Percentiles rank a stretch among this genome's conserved stretches.
Evolutionary conservation across 2,113 vertebrate genomes (phyloP).

Genomic region (Gasterosteus nipponicus): DNA sequence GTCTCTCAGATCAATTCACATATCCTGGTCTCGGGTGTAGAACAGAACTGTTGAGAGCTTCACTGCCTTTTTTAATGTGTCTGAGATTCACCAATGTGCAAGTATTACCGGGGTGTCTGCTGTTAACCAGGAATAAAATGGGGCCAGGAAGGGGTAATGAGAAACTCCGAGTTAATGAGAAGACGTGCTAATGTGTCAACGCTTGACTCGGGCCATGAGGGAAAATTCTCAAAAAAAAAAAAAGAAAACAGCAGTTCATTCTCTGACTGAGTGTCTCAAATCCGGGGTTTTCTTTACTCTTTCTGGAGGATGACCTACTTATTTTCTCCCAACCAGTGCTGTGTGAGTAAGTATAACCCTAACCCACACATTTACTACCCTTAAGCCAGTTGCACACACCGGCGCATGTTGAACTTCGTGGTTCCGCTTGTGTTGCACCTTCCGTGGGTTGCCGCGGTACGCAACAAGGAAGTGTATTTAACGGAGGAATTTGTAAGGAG

Average conservation of each 20-base stretch:
- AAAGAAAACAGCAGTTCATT: slow-evolving; percentile 36
- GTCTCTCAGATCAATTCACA: slow-evolving; percentile 57
- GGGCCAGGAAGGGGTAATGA: slow-evolving; percentile 69
- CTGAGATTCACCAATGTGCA: slow-evolving; percentile 35
- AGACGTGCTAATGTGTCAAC: slow-evolving; percentile 72
- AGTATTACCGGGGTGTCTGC: slow-evolving; percentile 49
- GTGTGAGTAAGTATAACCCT: slow-evolving; percentile 31
- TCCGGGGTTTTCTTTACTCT: slow-evolving; percentile 16
- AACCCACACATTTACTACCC: slow-evolving; percentile 24
- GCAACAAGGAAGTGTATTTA: slow-evolving; percentile 67
- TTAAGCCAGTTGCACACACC: slow-evolving; percentile 27
- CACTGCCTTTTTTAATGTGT: slow-evolving; percentile 51
- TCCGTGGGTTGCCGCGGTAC: slow-evolving; percentile 35
- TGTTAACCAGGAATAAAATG: slow-evolving; percentile 71
- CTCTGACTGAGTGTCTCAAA: slow-evolving; percentile 35
- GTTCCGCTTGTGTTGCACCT: slow-evolving; percentile 21
- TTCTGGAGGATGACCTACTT: slow-evolving; percentile 69
- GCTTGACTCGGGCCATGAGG: slow-evolving; percentile 69
- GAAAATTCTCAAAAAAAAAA: slow-evolving; percentile 53
- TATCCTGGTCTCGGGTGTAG: slow-evolving; percentile 44
- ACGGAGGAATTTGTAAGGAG: slow-evolving; percentile 63
- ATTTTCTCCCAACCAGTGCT: slow-evolving; percentile 3
- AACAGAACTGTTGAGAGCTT: slow-evolving; percentile 50
- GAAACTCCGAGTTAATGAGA: slow-evolving; percentile 72
- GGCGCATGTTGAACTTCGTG: slow-evolving; percentile 35